Conservation (phyloP, 2,113 vertebrate species). For the Scatophagus argus region DNA sequence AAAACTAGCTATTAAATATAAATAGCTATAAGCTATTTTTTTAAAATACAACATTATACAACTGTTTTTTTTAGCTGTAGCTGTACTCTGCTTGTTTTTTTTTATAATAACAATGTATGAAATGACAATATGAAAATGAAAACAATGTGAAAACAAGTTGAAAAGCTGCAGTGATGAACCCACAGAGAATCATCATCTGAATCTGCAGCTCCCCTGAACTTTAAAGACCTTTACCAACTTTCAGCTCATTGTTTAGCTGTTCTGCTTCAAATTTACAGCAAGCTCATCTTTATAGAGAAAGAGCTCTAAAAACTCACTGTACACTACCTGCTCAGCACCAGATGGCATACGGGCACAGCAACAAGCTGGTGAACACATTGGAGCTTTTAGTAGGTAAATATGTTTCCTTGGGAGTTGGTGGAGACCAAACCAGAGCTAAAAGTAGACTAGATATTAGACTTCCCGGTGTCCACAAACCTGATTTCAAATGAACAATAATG, state of each 20-base stretch:
- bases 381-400: background rate
- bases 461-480: background rate
- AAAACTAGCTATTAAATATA: too few relatives aligned
- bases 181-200: background rate
- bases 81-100: too few relatives aligned
- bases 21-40: too few relatives aligned
- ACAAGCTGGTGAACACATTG: background rate
- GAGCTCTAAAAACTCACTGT: background rate
- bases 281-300: background rate
- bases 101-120: background rate
- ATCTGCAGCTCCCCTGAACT: background rate
- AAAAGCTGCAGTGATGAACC: background rate
- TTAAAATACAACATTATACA: background rate
- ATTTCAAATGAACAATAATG: background rate
- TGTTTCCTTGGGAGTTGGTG: background rate
- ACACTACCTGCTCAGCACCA: background rate
- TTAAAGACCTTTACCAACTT: background rate
- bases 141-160: background rate
- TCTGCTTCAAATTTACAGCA: too few relatives aligned
- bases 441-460: background rate
- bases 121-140: background rate
- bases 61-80: too few relatives aligned
- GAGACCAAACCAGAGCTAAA: conserved; percentile 4
- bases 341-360: background rate
- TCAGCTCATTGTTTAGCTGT: background rate